Conservation (phyloP, 2,797 vertebrate species). For the Cyprinodon diabolis region DNA sequence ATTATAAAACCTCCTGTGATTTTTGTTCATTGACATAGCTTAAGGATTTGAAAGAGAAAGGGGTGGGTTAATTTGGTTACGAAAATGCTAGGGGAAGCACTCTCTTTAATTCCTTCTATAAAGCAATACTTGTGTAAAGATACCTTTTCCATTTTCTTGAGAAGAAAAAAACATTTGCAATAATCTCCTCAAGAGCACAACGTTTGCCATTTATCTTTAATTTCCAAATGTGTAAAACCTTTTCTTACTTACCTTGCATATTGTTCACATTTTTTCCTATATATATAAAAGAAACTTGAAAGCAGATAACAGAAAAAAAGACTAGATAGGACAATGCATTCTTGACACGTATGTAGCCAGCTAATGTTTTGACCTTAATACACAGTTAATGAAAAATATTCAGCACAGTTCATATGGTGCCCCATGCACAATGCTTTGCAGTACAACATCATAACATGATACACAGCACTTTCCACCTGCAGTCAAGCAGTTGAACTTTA, state of each 20-base stretch:
- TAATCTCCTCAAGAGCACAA: constrained; percentile 62
- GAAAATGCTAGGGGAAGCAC: constrained; percentile 51
- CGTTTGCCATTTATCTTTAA: constrained; percentile 61
- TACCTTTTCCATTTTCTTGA: constrained; percentile 71
- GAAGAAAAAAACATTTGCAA: constrained; percentile 71
- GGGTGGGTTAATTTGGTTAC: constrained; percentile 63
- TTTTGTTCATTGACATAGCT: constrained; percentile 70
- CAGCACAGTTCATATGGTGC: not conserved
- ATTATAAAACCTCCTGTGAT: constrained; percentile 65
- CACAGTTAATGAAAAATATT: not conserved
- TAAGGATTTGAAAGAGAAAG: constrained; percentile 63
- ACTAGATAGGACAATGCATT: not conserved
- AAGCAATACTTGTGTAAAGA: constrained; percentile 66
- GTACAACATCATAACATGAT: not conserved
- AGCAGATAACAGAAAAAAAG: constrained; percentile 2
- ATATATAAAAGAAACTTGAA: constrained; percentile 27
- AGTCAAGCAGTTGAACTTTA: not conserved
- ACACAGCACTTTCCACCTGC: not conserved
- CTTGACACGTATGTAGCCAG: constrained; percentile 13
- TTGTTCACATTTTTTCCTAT: constrained; percentile 16
- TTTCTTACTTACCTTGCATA: constrained; percentile 33
- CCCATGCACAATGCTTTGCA: not conserved
- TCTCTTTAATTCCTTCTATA: constrained; percentile 71
- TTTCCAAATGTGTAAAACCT: constrained; percentile 45
- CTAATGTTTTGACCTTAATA: constrained; percentile 7